Evolutionary conservation across 2,797 vertebrate species (phyloP), one percentile per base, ranked within the genome.

Genomic region (Pogoniulus pusillus): DNA sequence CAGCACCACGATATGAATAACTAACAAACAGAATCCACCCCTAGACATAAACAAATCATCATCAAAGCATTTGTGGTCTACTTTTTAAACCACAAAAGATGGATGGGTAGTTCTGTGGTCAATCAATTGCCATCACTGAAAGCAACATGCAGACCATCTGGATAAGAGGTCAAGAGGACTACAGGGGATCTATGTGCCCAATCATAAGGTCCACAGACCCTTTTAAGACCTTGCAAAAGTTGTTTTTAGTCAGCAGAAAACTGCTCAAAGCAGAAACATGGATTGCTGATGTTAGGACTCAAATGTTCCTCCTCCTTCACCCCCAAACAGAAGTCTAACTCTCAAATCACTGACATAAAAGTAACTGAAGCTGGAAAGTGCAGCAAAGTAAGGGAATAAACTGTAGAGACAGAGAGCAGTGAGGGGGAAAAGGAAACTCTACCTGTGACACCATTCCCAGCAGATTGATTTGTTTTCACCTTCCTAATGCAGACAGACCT

Each of bases 401-500:
- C 34, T 68, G 19, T 29, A 85, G 57, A 69, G 32, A 57, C 2
- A 64, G 16, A 49, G 19, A 60, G 17, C 13, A 47, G 29, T 1
- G 3, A 72, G 30, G 22, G 17, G 45, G 85, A 43, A 64, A 71
- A 18, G 16, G 22, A 71, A 90, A 85, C n/a, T 34, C 13, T 18
- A 53, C n/a, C 32, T 47, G 24, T 34, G 43, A 55, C 41, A 63
- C 17, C 17, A 3, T 34, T 81, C 24, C 53, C 57, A 75, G 27
- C 23, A 78, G 53, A 87, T 63, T 43, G 30, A 62, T 82, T 81
- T 76, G 51, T 93, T 94, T 89, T 78, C 51, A 90, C 59, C 22
- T 70, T 86, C 39, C 63, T 75, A 83, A 75, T 2, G 8, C 43
- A 87, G 27, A 80, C 34, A 59, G 1, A 32, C 4, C 2, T 70